These are phyloP conservation scores for Parus major DNA, from an alignment of 2,113 vertebrate genomes.

Conservation along the genomic window DNA sequence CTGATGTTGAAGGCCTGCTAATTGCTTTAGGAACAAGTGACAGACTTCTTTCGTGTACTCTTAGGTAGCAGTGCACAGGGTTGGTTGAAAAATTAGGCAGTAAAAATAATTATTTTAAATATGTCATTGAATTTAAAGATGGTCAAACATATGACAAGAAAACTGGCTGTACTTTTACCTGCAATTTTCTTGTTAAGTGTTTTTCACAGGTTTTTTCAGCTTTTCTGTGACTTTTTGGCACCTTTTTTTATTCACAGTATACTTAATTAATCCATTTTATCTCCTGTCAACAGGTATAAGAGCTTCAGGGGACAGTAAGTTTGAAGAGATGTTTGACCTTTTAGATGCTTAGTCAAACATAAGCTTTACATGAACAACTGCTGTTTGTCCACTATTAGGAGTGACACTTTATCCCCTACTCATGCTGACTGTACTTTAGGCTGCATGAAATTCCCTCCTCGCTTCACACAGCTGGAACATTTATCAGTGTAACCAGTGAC, in stretches of 20 bases:
- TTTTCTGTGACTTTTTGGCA: neutral
- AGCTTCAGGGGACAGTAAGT: neutral
- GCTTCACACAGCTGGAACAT: constrained; percentile 7
- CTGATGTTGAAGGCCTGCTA: neutral
- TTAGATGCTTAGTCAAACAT: neutral
- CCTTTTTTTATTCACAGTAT: neutral
- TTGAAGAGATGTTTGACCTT: constrained; percentile 1
- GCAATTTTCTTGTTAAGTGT: neutral
- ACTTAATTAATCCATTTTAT: neutral
- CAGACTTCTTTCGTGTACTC: neutral
- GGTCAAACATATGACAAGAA: neutral
- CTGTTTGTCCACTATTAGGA: neutral
- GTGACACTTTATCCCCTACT: neutral
- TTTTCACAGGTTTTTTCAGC: neutral
- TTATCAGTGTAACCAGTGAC: neutral
- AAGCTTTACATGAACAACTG: neutral
- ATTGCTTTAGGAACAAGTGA: neutral
- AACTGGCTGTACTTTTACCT: neutral
- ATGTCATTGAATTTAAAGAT: neutral
- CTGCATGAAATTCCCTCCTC: constrained; percentile 9
- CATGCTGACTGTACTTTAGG: neutral
- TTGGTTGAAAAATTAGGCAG: neutral
- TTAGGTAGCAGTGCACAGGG: neutral
- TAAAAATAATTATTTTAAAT: neutral
- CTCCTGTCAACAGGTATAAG: neutral